These are phyloP conservation scores for Tachina fera DNA, from an alignment of 2,888 invertebrate genomes.

Conservation along the genomic window DNA sequence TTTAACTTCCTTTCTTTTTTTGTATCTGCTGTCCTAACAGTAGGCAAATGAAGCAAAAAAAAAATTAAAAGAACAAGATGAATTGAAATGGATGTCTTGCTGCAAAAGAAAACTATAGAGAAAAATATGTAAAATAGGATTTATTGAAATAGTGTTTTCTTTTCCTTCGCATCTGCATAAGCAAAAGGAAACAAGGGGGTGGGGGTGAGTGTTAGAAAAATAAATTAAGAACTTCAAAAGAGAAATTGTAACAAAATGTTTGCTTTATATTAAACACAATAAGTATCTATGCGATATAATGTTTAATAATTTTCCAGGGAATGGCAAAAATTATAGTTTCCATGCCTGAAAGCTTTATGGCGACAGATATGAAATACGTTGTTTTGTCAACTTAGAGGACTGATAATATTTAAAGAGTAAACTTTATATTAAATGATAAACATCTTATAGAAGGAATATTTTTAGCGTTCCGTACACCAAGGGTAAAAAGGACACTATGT, in stretches of 20 bases:
- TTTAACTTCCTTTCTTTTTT: slow-evolving; percentile 17
- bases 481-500: too few relatives aligned
- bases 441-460: too few relatives aligned
- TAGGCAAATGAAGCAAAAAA: slow-evolving; percentile 11
- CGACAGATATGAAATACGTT: neutral
- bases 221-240: slow-evolving; percentile 33
- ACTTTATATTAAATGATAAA: too few relatives aligned
- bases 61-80: neutral
- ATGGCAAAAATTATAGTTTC: neutral
- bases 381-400: too few relatives aligned
- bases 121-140: slow-evolving; percentile 46
- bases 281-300: neutral
- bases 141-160: slow-evolving; percentile 55
- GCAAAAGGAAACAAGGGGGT: neutral
- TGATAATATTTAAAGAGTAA: too few relatives aligned
- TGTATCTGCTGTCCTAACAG: neutral
- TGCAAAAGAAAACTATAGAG: slow-evolving; percentile 7
- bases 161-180: neutral
- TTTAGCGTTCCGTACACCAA: too few relatives aligned
- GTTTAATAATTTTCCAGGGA: neutral
- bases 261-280: slow-evolving; percentile 19
- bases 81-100: slow-evolving; percentile 44
- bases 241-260: slow-evolving; percentile 33
- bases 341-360: neutral
- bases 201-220: neutral